These are phyloP conservation scores for Hartigia nigra DNA, from an alignment of 2,888 invertebrate species.

Conservation along the genomic window DNA sequence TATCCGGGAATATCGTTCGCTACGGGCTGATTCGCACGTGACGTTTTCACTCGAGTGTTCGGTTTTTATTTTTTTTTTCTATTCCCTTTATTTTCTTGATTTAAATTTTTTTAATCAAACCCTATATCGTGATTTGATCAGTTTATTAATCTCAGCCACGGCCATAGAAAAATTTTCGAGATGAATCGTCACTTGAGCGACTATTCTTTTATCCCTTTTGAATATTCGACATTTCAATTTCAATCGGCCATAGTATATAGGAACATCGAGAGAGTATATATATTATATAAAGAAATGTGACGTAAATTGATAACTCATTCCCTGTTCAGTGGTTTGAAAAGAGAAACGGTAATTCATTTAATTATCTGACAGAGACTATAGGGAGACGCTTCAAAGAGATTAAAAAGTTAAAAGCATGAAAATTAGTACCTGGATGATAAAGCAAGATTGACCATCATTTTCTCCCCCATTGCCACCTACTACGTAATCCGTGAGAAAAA, in stretches of 20 bases:
- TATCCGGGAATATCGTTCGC: neutral
- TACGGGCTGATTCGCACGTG: neutral
- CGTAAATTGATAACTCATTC: too few relatives aligned
- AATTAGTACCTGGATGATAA: neutral
- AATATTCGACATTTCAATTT: neutral
- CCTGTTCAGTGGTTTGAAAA: neutral
- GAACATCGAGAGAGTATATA: too few relatives aligned
- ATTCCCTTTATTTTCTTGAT: neutral
- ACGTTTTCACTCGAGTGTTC: neutral
- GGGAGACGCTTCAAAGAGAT: neutral
- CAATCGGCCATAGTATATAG: neutral
- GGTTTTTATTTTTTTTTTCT: neutral
- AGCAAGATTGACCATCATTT: neutral
- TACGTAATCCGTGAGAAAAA: neutral
- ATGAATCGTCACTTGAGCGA: neutral
- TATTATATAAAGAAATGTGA: too few relatives aligned
- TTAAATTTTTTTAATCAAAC: neutral
- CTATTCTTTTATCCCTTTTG: neutral
- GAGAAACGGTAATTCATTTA: neutral
- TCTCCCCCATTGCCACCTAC: too few relatives aligned
- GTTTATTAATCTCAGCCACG: too few relatives aligned
- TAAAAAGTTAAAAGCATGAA: neutral
- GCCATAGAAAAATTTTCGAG: too few relatives aligned
- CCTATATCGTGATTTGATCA: neutral
- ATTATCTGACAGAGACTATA: neutral